phyloP scores from a whole-genome alignment of 2,888 invertebrate species.

The Achlya flavicornis region DNA sequence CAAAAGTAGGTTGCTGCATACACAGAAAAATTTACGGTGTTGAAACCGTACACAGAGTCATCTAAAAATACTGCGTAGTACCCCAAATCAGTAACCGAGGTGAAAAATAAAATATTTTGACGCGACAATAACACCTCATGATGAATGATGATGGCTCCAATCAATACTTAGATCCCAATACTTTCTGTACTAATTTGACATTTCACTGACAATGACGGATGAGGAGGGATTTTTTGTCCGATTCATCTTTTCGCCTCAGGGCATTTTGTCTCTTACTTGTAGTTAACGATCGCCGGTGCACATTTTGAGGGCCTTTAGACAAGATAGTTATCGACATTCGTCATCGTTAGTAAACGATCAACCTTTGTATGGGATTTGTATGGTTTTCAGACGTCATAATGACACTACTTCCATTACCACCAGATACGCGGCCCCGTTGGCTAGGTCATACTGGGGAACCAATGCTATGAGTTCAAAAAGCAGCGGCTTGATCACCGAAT shows the following conservation, averaged over 20 bases:
- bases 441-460: not conserved
- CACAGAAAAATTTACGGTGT: too few relatives aligned
- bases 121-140: slow-evolving; percentile 27
- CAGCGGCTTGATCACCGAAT: too few relatives aligned
- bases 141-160: slow-evolving; percentile 41
- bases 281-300: not conserved
- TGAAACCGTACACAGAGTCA: too few relatives aligned
- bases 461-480: not conserved
- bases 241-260: not conserved
- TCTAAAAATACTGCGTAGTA: not conserved
- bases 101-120: slow-evolving; percentile 12
- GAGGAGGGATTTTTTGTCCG: slow-evolving; percentile 25
- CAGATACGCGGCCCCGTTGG: too few relatives aligned
- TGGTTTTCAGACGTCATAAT: too few relatives aligned
- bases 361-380: too few relatives aligned
- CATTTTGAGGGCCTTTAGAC: not conserved
- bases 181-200: slow-evolving; percentile 51
- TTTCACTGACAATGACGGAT: slow-evolving; percentile 49
- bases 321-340: too few relatives aligned
- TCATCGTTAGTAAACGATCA: too few relatives aligned
- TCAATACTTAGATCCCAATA: slow-evolving; percentile 45
- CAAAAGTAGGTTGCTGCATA: too few relatives aligned
- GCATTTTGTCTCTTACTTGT: not conserved
- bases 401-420: too few relatives aligned
- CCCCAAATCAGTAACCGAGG: slow-evolving; percentile 10